Percentiles rank a stretch among this genome's conserved stretches.
Evolutionary conservation across 2,113 vertebrate genomes (phyloP).

Genomic region (Ctenomys sociabilis): DNA sequence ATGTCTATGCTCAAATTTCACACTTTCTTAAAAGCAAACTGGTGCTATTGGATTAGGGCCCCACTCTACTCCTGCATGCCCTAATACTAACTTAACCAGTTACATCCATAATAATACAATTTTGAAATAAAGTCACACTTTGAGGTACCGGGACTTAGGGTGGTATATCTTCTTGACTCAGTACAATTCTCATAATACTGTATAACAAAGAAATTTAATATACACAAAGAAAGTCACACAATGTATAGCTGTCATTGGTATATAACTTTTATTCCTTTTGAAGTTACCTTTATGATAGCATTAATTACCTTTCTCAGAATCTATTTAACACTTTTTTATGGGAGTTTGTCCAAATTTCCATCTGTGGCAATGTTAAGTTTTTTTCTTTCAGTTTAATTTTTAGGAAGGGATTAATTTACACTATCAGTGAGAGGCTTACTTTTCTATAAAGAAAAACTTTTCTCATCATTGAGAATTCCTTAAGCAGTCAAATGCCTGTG

Average conservation of each 20-base stretch:
- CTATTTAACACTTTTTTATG: conserved; percentile 43
- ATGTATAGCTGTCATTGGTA: conserved; percentile 27
- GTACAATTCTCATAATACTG: background rate
- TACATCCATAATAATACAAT: background rate
- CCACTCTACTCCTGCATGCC: background rate
- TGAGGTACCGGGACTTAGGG: background rate
- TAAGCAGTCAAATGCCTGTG: background rate
- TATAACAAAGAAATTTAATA: conserved; percentile 20
- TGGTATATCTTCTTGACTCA: background rate
- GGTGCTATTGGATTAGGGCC: background rate
- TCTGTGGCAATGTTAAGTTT: background rate
- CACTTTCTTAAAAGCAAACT: background rate
- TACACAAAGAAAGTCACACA: background rate
- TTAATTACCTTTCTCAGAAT: conserved; percentile 10
- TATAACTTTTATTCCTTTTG: conserved; percentile 39
- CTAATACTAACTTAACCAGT: background rate
- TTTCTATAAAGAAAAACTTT: background rate
- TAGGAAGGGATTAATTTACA: background rate
- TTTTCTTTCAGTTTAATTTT: conserved; percentile 35
- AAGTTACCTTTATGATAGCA: conserved; percentile 32
- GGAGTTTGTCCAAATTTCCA: conserved; percentile 34
- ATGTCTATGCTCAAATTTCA: background rate
- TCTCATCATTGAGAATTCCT: background rate
- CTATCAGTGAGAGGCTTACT: background rate
- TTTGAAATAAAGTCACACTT: background rate